Evolutionary conservation across 2,888 invertebrate species (phyloP).

Genomic region (Tenthredo livida): DNA sequence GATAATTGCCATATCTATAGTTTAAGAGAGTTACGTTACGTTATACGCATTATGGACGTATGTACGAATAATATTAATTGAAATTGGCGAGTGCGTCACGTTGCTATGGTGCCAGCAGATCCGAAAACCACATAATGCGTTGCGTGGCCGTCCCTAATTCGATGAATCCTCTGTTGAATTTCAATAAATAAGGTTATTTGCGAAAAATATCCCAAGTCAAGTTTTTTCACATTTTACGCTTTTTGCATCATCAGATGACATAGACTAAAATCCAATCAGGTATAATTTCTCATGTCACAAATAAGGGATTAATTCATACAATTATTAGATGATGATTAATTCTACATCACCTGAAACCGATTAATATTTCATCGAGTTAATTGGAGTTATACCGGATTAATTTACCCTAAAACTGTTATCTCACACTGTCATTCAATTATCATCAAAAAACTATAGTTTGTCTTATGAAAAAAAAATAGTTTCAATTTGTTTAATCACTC

Average conservation of each 20-base stretch:
- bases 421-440: not conserved
- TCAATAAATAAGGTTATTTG: not conserved
- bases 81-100: conserved; percentile 2
- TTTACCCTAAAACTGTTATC: not conserved
- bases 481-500: not conserved
- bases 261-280: too few species aligned
- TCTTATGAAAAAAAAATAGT: too few species aligned
- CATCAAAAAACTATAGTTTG: not conserved
- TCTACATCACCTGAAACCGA: too few species aligned
- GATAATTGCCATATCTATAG: not conserved
- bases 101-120: not conserved
- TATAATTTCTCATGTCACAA: too few species aligned
- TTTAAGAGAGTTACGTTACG: not conserved
- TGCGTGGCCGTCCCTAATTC: not conserved
- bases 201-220: not conserved
- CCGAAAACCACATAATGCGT: not conserved
- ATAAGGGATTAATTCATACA: not conserved
- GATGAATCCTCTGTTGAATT: not conserved
- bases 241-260: not conserved
- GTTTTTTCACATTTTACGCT: not conserved
- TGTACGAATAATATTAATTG: not conserved
- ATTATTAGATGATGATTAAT: not conserved
- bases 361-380: not conserved
- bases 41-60: not conserved
- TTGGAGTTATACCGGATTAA: not conserved